phyloP scores from a whole-genome alignment of 35 echinoderm and acorn worm species.

The Holothuria glaberrima region DNA sequence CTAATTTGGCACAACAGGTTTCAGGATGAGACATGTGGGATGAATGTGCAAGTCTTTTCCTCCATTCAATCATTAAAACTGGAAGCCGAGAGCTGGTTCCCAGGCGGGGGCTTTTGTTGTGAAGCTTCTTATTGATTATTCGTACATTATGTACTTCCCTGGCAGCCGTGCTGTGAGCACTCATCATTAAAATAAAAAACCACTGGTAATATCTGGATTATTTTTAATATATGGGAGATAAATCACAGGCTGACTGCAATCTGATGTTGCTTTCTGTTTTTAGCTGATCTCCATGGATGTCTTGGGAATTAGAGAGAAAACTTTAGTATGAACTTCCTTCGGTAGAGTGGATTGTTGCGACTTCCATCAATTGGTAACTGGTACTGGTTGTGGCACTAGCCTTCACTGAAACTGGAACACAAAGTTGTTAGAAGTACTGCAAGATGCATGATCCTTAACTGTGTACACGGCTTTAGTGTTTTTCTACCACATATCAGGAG shows the following conservation, averaged over 20 bases:
- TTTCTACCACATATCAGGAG: too few relatives aligned
- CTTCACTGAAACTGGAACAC: too few relatives aligned
- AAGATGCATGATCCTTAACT: too few relatives aligned
- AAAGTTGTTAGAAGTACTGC: too few relatives aligned
- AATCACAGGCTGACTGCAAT: conserved; percentile 32
- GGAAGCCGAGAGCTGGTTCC: background rate
- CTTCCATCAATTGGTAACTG: too few relatives aligned
- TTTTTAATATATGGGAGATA: conserved; percentile 1
- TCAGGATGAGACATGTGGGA: conserved; percentile 1
- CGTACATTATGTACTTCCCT: background rate
- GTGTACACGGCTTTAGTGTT: too few relatives aligned
- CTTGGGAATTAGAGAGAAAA: background rate
- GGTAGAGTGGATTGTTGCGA: too few relatives aligned
- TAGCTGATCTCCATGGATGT: too few relatives aligned
- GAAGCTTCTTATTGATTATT: conserved; percentile 39
- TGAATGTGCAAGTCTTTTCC: background rate
- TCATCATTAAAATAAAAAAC: too few relatives aligned
- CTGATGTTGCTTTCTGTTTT: background rate
- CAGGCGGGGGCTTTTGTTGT: conserved; percentile 1
- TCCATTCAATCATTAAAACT: conserved; percentile 30
- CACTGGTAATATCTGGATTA: too few relatives aligned
- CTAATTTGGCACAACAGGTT: conserved; percentile 42
- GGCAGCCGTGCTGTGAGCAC: too few relatives aligned
- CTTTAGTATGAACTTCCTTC: conserved; percentile 31
- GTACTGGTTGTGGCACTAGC: too few relatives aligned